These are phyloP conservation scores for Ophioninae sp. DNA, from an alignment of 2,888 invertebrate genomes.

Conservation along the genomic window DNA sequence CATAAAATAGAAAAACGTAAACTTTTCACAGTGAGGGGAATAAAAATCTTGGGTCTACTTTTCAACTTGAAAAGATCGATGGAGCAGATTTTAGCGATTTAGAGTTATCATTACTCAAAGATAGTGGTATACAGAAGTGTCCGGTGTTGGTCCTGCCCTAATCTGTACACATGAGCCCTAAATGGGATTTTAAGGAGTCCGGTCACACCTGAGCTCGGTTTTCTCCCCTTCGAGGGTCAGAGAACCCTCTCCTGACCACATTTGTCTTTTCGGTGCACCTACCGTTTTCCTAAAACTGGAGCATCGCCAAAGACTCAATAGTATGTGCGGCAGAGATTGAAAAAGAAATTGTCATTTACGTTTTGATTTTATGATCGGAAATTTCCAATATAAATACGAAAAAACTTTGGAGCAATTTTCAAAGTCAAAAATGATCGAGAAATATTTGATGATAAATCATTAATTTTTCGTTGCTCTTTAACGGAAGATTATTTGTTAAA, in stretches of 20 bases:
- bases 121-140: conserved; percentile 70
- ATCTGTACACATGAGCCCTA: conserved; percentile 80
- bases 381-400: too few relatives aligned
- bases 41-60: not conserved
- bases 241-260: conserved; percentile 68
- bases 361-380: too few relatives aligned
- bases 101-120: conserved; percentile 78
- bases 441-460: too few relatives aligned
- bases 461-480: too few relatives aligned
- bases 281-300: conserved; percentile 37
- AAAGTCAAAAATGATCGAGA: too few relatives aligned
- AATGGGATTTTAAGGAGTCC: conserved; percentile 81
- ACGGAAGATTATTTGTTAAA: too few relatives aligned
- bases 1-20: not conserved
- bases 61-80: conserved; percentile 7
- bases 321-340: not conserved
- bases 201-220: conserved; percentile 76
- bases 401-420: too few relatives aligned
- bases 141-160: conserved; percentile 72
- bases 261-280: conserved; percentile 73
- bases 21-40: not conserved
- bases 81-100: conserved; percentile 5
- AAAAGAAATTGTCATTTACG: too few relatives aligned
- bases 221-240: conserved; percentile 57
- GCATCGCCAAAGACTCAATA: conserved; percentile 20